phyloP scores from a whole-genome alignment of 2,113 vertebrate species.

The Microcebus tavaratra region DNA sequence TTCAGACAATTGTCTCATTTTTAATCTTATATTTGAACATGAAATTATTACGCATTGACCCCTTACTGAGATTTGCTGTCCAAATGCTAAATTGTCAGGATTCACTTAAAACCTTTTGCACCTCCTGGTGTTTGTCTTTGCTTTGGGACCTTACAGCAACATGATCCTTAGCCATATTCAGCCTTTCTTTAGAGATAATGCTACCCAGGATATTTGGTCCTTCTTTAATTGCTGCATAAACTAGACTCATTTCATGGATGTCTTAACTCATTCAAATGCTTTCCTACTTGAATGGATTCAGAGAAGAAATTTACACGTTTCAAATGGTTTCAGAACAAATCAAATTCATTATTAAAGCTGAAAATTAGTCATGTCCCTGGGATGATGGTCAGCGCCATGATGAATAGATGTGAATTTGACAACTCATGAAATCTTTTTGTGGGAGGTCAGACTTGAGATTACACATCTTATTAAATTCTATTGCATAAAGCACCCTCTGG shows the following conservation, averaged over 20 bases:
- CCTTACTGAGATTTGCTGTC: conserved; percentile 11
- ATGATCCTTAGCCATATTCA: neutral
- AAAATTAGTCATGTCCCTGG: conserved; percentile 4
- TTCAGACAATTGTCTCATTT: conserved; percentile 25
- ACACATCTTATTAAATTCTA: conserved; percentile 24
- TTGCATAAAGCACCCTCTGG: conserved; percentile 8
- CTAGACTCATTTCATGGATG: conserved; percentile 10
- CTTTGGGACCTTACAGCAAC: neutral
- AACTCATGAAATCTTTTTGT: conserved; percentile 40
- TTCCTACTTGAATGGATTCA: conserved; percentile 38
- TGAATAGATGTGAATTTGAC: conserved; percentile 38
- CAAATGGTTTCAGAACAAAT: conserved; percentile 38
- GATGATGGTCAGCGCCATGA: neutral
- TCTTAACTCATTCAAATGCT: conserved; percentile 53
- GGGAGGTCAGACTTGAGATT: neutral
- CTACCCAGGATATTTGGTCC: neutral
- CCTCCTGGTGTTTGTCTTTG: neutral
- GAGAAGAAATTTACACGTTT: conserved; percentile 56
- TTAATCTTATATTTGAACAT: conserved; percentile 49
- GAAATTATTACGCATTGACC: neutral
- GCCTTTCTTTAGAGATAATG: neutral
- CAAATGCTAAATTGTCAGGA: neutral
- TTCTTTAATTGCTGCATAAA: neutral
- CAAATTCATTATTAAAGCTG: conserved; percentile 47
- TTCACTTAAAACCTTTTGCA: neutral